Evolutionary conservation across 2,113 vertebrate species (phyloP).

Genomic region (Sprattus sprattus): DNA sequence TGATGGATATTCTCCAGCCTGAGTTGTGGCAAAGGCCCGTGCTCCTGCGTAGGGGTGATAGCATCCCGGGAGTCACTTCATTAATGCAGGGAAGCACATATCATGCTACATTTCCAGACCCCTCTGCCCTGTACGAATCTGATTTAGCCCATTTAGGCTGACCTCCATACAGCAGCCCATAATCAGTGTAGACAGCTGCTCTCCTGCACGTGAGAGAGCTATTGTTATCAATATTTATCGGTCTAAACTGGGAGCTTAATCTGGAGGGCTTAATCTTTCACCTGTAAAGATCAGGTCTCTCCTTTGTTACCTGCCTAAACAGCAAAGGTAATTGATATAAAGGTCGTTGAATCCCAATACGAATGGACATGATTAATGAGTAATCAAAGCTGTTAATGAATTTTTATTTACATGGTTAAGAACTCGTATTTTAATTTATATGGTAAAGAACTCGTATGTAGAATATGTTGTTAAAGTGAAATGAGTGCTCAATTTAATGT

Average conservation of each 20-base stretch:
- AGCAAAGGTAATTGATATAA: not conserved
- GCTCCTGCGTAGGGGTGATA: not conserved
- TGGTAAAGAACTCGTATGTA: not conserved
- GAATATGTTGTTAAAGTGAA: not conserved
- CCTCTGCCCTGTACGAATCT: not conserved
- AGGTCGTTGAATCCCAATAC: conserved; percentile 1
- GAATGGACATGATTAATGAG: not conserved
- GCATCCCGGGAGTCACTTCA: not conserved
- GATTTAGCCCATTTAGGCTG: conserved; percentile 9
- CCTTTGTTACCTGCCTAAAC: not conserved
- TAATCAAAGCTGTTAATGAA: not conserved
- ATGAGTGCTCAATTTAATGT: not conserved
- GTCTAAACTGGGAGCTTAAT: not conserved
- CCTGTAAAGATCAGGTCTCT: conserved; percentile 20
- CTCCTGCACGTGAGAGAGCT: conserved; percentile 17
- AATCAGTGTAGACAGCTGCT: not conserved
- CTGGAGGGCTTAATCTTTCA: conserved; percentile 28
- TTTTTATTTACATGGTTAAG: not conserved
- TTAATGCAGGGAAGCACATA: not conserved
- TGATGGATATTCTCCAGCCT: conserved; percentile 16
- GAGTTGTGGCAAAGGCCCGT: not conserved
- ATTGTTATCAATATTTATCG: not conserved
- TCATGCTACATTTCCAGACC: not conserved
- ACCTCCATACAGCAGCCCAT: conserved; percentile 5
- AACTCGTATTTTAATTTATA: not conserved